Evolutionary conservation across 30 jellyfish, hydroid and myxozoan genomes (phyloP).

Genomic region (Cassiopea xamachana): DNA sequence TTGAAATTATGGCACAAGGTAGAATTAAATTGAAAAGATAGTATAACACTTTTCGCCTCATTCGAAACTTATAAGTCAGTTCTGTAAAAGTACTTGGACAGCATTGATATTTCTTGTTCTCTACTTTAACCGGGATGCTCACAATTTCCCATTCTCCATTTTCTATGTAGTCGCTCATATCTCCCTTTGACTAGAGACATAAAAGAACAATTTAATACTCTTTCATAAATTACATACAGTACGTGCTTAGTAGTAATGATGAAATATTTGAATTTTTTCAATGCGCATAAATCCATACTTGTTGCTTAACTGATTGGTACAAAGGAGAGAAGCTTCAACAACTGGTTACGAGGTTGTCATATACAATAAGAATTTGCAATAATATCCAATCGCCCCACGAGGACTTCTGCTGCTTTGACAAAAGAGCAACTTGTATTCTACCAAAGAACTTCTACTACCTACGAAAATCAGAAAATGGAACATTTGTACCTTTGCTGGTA

Average conservation of each 20-base stretch:
- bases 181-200: slow-evolving; percentile 50
- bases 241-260: too few species aligned
- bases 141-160: slow-evolving; percentile 84
- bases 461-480: too few species aligned
- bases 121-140: slow-evolving; percentile 60
- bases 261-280: too few species aligned
- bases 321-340: too few species aligned
- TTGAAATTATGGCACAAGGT: slow-evolving; percentile 76
- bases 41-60: slow-evolving; percentile 73
- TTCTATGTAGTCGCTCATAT: slow-evolving; percentile 73
- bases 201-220: neutral
- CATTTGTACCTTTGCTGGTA: slow-evolving; percentile 55
- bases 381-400: too few species aligned
- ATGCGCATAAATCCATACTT: too few species aligned
- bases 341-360: too few species aligned
- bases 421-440: too few species aligned
- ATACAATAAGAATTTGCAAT: too few species aligned
- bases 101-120: slow-evolving; percentile 56
- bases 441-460: too few species aligned
- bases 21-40: slow-evolving; percentile 69
- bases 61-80: slow-evolving; percentile 58
- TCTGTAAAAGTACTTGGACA: slow-evolving; percentile 66
- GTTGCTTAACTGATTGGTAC: too few species aligned
- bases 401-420: too few species aligned
- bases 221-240: neutral